Conservation (phyloP, 2,888 invertebrate genomes). For the Coecobrya sp. region DNA sequence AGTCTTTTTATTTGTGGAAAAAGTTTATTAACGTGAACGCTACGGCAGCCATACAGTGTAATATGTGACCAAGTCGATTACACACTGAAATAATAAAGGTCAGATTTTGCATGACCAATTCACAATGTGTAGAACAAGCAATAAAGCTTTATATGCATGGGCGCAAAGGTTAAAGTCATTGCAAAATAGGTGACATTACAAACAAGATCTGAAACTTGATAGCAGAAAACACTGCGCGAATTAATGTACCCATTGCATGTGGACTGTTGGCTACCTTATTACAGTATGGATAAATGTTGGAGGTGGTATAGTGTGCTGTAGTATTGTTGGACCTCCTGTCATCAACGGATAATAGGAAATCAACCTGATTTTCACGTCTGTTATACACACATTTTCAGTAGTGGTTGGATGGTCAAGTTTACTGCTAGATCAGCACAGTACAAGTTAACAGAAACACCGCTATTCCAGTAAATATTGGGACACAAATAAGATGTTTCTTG, state of each 20-base stretch:
- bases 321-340: conserved; percentile 1
- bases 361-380: conserved; percentile 33
- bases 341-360: neutral
- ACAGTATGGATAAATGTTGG: neutral
- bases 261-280: neutral
- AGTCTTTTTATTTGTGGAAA: neutral
- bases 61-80: neutral
- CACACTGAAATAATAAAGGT: conserved; percentile 35
- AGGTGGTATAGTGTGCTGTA: neutral
- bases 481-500: neutral
- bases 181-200: conserved; percentile 55
- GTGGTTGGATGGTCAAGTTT: conserved; percentile 48
- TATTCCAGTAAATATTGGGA: neutral
- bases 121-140: conserved; percentile 20
- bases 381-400: conserved; percentile 18
- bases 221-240: neutral
- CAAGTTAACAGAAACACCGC: neutral
- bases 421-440: neutral
- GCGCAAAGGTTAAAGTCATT: conserved; percentile 54
- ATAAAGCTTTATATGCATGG: conserved; percentile 6
- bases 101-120: conserved; percentile 8
- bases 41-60: neutral
- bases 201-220: conserved; percentile 24
- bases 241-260: neutral
- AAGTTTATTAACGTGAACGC: neutral